Conservation (phyloP, 2,797 vertebrate genomes). For the Diplodus puntazzo region DNA sequence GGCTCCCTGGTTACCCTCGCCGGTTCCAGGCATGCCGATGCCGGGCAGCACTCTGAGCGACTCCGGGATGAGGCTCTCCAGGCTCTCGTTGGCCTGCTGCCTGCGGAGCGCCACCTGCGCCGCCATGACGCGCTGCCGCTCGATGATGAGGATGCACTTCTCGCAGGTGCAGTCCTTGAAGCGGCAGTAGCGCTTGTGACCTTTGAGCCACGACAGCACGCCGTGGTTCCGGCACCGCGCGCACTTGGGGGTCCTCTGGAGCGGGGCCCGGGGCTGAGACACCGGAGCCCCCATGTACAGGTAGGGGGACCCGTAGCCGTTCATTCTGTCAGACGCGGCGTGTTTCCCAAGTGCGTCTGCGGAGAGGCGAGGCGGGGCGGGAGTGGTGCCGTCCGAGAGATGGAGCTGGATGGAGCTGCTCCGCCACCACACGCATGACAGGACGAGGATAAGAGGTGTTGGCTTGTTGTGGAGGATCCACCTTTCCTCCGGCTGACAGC, state of each 20-base stretch:
- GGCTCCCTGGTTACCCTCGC: conserved; percentile 69
- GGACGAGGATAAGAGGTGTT: conserved; percentile 63
- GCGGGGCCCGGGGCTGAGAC: conserved; percentile 92
- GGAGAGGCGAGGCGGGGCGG: conserved; percentile 47
- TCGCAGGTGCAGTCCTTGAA: conserved; percentile 99
- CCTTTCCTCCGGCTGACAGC: conserved; percentile 75
- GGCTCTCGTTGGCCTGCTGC: conserved; percentile 97
- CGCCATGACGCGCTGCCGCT: conserved; percentile 97
- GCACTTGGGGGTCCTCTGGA: conserved; percentile 96
- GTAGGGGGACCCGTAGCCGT: conserved; percentile 96
- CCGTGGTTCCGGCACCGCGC: conserved; percentile 97
- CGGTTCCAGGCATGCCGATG: conserved; percentile 75
- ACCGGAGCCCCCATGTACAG: conserved; percentile 96
- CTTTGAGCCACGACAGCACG: conserved; percentile 96
- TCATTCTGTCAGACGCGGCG: conserved; percentile 84
- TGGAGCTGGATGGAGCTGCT: conserved; percentile 65
- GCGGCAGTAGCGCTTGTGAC: conserved; percentile 97
- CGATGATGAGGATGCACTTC: conserved; percentile 98
- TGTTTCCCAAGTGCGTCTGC: conserved; percentile 62
- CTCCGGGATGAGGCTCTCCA: conserved; percentile 96
- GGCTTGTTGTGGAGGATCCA: conserved; percentile 76
- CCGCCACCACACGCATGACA: conserved; percentile 74
- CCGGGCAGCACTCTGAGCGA: conserved; percentile 89
- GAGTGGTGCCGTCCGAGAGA: conserved; percentile 58
- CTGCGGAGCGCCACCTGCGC: conserved; percentile 95